Base-by-base conservation (phyloP, 2,888 invertebrate genomes). In the Synergus laeviventris region DNA sequence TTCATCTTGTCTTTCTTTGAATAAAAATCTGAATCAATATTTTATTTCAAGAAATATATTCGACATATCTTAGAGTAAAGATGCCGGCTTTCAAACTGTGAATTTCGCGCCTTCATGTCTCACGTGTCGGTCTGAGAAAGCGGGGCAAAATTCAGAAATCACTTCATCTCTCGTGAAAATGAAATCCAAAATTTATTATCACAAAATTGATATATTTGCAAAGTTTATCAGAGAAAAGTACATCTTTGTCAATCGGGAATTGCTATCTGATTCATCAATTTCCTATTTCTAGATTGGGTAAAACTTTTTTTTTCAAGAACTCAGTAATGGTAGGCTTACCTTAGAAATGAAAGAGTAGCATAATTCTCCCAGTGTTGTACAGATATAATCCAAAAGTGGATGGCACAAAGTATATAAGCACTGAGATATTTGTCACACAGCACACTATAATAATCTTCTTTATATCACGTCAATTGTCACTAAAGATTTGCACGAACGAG, bases 341-440 rank as follows among this genome's bases (percentile, higher is more conserved):
- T 79, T 82, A 79, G 76, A 82, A n/a, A 38, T 75, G 70, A 74
- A 76, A 49, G 45, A 60, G 39, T 73, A 49, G 74, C 80, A 81
- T 84, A 81, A 79, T 82, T 81, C 78, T 76, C 36, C 82, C 81
- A 18, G n/a, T 21, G 62, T 45, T 70, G 49, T 45, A 42, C 24
- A 49, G 42, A 31, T 70, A 70, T 70, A 70, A 70, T 70, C 70
- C 70, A 49, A 70, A 31, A 70, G 70, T 70, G 66, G 66, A 66
- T 66, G 70, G 31, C 70, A 70, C 70, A n/a, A 70, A 70, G 38
- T 36, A 70, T 45, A 16, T 66, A 45, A 42, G 49, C 70, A 70
- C 70, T 70, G 45, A 70, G 45, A 70, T 21, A 59, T 31, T 64
- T 70, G 36, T n/a, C 45, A 31, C 66, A 66, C 70, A 70, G 49